A percentile compares a stretch with the other conserved stretches of the same genome.
Evolutionary conservation across 2,888 invertebrate genomes (phyloP).

Genomic region (Andrena bucephala): DNA sequence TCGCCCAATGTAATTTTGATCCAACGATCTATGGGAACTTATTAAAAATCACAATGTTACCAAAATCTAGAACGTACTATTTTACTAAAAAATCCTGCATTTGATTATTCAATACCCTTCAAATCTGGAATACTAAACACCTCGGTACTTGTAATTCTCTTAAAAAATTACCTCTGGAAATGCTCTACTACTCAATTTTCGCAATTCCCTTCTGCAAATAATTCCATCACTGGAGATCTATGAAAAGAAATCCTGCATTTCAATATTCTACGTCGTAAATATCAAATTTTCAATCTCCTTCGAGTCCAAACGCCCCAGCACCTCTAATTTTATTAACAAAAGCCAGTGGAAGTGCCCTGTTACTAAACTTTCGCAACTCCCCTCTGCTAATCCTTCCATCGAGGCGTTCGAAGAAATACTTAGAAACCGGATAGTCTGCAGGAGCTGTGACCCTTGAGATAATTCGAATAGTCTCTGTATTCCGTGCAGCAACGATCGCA

Average conservation of each 20-base stretch:
- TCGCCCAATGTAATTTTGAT: neutral
- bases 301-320: neutral
- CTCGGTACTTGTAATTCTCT: too few relatives aligned
- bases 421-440: conserved; percentile 26
- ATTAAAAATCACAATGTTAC: neutral
- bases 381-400: neutral
- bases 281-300: too few relatives aligned
- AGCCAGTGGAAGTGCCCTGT: neutral
- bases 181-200: too few relatives aligned
- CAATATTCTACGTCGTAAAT: too few relatives aligned
- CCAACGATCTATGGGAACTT: neutral
- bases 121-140: too few relatives aligned
- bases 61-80: neutral
- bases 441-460: neutral
- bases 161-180: too few relatives aligned
- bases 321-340: neutral
- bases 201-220: too few relatives aligned
- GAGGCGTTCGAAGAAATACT: neutral
- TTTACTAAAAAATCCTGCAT: neutral
- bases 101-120: too few relatives aligned
- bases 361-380: neutral
- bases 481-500: neutral
- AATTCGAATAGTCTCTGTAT: conserved; percentile 5
- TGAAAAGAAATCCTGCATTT: too few relatives aligned
- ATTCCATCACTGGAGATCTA: too few relatives aligned